A percentile compares a stretch with the other conserved stretches of the same genome.
Conservation (phyloP, 1,140 invertebrate genomes). For the Oncopodura yosiiana region DNA sequence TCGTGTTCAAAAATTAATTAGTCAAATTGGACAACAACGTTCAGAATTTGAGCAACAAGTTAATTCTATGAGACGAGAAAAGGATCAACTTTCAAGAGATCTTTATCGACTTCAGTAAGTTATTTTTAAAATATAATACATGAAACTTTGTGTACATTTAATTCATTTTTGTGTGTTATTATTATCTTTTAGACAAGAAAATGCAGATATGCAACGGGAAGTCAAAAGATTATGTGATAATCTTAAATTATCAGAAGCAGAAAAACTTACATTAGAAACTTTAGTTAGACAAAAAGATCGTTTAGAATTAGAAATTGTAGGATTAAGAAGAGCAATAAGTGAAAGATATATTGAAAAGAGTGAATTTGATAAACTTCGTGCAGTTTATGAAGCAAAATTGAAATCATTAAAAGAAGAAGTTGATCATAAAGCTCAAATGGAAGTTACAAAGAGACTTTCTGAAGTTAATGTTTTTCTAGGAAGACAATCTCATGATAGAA, state of each 20-base stretch:
- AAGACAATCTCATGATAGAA: conserved; percentile 2
- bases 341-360: conserved; percentile 12
- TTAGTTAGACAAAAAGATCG: conserved; percentile 13
- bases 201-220: background rate
- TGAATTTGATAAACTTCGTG: conserved; percentile 13
- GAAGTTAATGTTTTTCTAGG: background rate
- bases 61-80: background rate
- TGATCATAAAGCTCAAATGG: conserved; percentile 2
- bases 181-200: conserved; percentile 9
- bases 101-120: conserved; percentile 1
- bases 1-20: background rate
- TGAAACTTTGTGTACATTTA: background rate
- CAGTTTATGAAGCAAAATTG: conserved; percentile 6
- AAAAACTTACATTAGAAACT: conserved; percentile 3
- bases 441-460: conserved; percentile 3
- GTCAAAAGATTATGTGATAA: conserved; percentile 1
- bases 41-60: conserved; percentile 1
- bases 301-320: conserved; percentile 11
- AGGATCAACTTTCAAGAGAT: background rate
- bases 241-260: conserved; percentile 6
- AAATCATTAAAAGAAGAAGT: conserved; percentile 1
- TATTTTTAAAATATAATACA: background rate
- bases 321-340: conserved; percentile 11
- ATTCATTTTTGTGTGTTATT: background rate
- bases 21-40: conserved; percentile 4